Percentiles rank a stretch among this genome's conserved stretches.
phyloP scores from a whole-genome alignment of 2,797 vertebrate genomes.

The Pseudocheirus occidentalis region DNA sequence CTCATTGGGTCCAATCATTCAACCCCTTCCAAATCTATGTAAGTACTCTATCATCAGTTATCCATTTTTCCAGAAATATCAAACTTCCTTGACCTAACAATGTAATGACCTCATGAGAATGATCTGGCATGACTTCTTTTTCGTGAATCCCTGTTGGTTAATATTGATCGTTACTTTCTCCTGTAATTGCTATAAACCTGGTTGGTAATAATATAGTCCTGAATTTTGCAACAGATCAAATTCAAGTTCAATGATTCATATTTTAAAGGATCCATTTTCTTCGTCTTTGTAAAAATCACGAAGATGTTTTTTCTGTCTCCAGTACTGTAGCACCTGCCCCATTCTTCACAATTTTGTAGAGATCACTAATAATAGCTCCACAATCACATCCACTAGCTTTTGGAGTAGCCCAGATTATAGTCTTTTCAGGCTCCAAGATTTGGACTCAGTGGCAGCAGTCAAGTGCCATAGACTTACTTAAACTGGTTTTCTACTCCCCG shows the following conservation, averaged over 20 bases:
- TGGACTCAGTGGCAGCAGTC: not conserved
- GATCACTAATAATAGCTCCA: not conserved
- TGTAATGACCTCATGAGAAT: not conserved
- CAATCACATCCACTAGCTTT: not conserved
- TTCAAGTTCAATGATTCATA: not conserved
- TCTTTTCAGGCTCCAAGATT: not conserved
- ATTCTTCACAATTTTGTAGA: not conserved
- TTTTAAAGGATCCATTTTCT: not conserved
- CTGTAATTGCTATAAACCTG: not conserved
- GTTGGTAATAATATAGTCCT: not conserved
- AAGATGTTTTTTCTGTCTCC: not conserved
- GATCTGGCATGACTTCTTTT: not conserved
- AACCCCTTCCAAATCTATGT: not conserved
- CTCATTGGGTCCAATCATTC: not conserved
- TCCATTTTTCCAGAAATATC: not conserved
- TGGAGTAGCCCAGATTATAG: not conserved
- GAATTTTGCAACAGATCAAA: not conserved
- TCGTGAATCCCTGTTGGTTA: not conserved
- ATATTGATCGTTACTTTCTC: not conserved
- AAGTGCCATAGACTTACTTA: not conserved
- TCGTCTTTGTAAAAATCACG: not conserved
- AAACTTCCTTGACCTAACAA: not conserved
- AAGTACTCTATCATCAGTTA: not conserved
- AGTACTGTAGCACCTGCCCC: not conserved
- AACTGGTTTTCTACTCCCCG: not conserved